Conservation (phyloP, 1,140 invertebrate genomes). For the Pseudomyrmex gracilis region DNA sequence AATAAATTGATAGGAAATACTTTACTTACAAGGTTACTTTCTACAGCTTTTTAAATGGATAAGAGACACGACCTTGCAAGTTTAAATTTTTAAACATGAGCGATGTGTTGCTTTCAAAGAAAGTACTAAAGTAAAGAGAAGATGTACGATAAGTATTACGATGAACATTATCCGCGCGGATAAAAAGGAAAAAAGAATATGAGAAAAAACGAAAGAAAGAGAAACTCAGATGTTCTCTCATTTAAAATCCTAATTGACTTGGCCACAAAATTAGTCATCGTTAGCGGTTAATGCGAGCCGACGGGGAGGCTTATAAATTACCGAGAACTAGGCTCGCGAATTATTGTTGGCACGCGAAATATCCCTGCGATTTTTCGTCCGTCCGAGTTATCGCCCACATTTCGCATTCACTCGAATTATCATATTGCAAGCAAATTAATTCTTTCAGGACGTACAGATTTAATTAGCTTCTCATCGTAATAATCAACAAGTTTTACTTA, state of each 20-base stretch:
- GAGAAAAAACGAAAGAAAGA: neutral
- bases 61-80: neutral
- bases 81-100: conserved; percentile 9
- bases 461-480: conserved; percentile 28
- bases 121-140: conserved; percentile 15
- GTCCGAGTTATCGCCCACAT: conserved; percentile 40
- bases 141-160: conserved; percentile 21
- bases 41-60: neutral
- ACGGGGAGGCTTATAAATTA: conserved; percentile 42
- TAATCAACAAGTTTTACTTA: neutral
- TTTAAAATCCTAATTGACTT: conserved; percentile 51
- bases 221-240: neutral
- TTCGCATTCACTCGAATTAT: conserved; percentile 38
- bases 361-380: conserved; percentile 37
- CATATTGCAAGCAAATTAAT: conserved; percentile 40
- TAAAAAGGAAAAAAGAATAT: neutral
- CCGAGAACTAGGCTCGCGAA: conserved; percentile 16
- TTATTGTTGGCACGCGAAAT: conserved; percentile 43
- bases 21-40: conserved; percentile 26
- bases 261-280: conserved; percentile 45
- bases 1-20: conserved; percentile 43
- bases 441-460: neutral
- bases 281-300: conserved; percentile 38
- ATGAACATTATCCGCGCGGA: conserved; percentile 17
- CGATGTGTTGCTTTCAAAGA: conserved; percentile 5